Evolutionary conservation across 2,797 vertebrate genomes (phyloP), one percentile per base, ranked within the genome.

Genomic region (Anableps anableps): DNA sequence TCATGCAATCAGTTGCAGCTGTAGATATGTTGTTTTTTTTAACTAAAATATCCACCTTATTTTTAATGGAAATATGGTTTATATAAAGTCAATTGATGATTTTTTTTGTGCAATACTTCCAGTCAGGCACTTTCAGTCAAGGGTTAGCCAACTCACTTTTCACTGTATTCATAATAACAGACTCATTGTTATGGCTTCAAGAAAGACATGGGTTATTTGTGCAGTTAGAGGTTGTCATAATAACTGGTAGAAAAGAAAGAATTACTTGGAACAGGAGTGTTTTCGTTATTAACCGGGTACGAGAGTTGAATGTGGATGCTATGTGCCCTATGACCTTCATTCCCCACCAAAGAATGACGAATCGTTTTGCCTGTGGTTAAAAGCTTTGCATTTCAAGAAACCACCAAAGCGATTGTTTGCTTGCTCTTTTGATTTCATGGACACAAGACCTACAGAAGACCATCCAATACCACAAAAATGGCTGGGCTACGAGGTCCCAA

Each of bases 1-100:
- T 66, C n/a, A 70, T 74, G 81, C 82, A 86, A 72, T 83, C 21
- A 78, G 72, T 36, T 79, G 62, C 76, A 86, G 75, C 80, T 86
- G 80, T 31, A 74, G 74, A 76, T 74, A 73, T 82, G 77, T 70
- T 62, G 60, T 71, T 84, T 82, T 71, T 81, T 82, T 71, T 81
- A 21, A 64, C 73, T 78, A 86, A 80, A 79, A 91, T 83, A 62
- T 58, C 53, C 53, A 58, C 53, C 53, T 58, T 58, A 58, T 58
- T 58, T 58, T 29, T n/a, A 58, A 58, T n/a, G 29, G 53, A 14
- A 29, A 58, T 29, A 58, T 58, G 26, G 53, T n/a, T n/a, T n/a
- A n/a, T n/a, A n/a, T n/a, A n/a, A n/a, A 58, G 3, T n/a, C 11
- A 1, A 55, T 26, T 55, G 53, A 26, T n/a, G 26, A n/a, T n/a